A percentile compares a stretch with the other conserved stretches of the same genome.
Conservation (phyloP, 2,113 vertebrate genomes). For the Origma solitaria region DNA sequence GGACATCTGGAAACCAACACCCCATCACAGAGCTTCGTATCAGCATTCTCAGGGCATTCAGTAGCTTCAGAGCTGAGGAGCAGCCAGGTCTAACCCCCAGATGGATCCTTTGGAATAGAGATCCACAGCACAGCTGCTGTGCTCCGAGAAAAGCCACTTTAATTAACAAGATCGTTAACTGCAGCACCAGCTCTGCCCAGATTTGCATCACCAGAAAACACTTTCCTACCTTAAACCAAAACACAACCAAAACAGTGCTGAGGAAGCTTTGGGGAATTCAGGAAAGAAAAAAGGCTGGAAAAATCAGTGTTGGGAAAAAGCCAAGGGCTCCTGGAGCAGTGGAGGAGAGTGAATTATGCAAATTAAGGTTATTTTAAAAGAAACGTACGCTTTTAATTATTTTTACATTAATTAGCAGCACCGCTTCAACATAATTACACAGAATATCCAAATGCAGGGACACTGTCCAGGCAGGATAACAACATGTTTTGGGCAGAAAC, state of each 20-base stretch:
- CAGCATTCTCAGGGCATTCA: background rate
- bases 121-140: background rate
- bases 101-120: background rate
- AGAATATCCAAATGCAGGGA: rapidly evolving
- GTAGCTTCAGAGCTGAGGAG: background rate
- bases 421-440: rapidly evolving
- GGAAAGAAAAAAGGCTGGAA: background rate
- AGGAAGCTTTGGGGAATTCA: background rate
- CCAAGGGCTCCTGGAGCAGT: background rate
- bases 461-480: background rate
- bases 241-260: background rate
- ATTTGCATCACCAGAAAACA: background rate
- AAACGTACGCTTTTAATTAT: background rate
- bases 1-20: background rate
- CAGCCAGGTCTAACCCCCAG: background rate
- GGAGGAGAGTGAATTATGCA: background rate
- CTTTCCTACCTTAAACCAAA: background rate
- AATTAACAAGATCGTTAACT: background rate
- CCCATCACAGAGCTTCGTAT: background rate
- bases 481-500: background rate
- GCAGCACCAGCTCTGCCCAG: background rate
- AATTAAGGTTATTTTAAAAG: background rate
- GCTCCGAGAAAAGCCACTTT: background rate
- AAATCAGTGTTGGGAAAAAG: background rate
- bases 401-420: background rate